Evolutionary conservation across 1,140 invertebrate species (phyloP), one percentile per base, ranked within the genome.

Genomic region (Neodiprion lecontei): DNA sequence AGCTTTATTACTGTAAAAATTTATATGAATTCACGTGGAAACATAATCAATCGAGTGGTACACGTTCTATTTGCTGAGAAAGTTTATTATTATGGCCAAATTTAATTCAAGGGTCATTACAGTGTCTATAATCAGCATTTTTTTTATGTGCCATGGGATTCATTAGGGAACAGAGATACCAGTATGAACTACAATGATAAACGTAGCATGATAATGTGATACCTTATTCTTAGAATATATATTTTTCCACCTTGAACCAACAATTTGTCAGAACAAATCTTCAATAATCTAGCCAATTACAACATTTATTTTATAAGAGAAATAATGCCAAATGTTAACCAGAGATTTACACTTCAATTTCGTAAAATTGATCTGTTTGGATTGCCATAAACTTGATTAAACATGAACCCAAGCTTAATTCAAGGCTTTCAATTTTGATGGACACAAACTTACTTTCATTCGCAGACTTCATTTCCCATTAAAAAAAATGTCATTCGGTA

Each of bases 281-380:
- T 61, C 53, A 61, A 61, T 17, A 61, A 61, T 61, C 53, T 61
- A 61, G 53, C 53, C 8, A 61, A 61, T 61, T 14, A 61, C 53
- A 61, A 14, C 11, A 14, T 61, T 61, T 61, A 61, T 61, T 61
- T 61, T 61, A 61, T 61, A 61, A 61, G 3, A 61, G 7, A 61
- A 61, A 61, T 61, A 61, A 61, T 61, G 53, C 53, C 53, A 61
- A 61, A 61, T 61, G 53, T 61, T 61, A 61, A 61, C 53, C 53
- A 61, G 53, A 61, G 53, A 61, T 61, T 61, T 40, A 40, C 28
- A 40, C 28, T 40, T 40, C 28, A 40, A 40, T 40, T 61, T 61
- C 53, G 53, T 61, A 61, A 61, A 61, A 61, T 61, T 61, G 53
- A 61, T 61, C 53, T 61, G 53, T 61, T 61, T 61, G 53, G 53